phyloP scores from a whole-genome alignment of 2,797 vertebrate species.

The Nannoperca obscura region DNA sequence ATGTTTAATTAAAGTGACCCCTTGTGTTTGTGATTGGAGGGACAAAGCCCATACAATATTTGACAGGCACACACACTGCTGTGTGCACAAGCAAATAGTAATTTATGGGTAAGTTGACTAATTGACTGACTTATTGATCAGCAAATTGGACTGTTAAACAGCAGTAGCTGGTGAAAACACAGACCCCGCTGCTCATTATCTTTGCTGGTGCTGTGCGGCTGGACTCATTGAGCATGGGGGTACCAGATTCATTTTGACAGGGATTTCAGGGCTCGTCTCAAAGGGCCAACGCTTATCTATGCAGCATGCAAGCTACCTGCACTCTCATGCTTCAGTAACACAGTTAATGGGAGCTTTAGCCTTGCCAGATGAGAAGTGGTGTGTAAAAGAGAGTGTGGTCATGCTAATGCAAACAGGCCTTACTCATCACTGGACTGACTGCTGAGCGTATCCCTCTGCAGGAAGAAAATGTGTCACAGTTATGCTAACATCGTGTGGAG shows the following conservation, averaged over 20 bases:
- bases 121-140: conserved; percentile 67
- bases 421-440: conserved; percentile 35
- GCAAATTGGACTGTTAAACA: conserved; percentile 55
- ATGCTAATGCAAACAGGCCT: conserved; percentile 65
- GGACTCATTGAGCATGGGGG: conserved; percentile 18
- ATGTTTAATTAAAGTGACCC: conserved; percentile 70
- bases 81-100: conserved; percentile 25
- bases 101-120: conserved; percentile 57
- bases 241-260: conserved; percentile 58
- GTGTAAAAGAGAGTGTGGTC: conserved; percentile 63
- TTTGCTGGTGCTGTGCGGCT: neutral
- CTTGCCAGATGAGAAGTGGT: conserved; percentile 61
- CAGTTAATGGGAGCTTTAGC: conserved; percentile 79
- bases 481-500: conserved; percentile 4
- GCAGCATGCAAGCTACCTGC: conserved; percentile 57
- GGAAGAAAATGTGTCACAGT: conserved; percentile 17
- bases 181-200: conserved; percentile 36
- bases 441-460: conserved; percentile 20
- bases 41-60: conserved; percentile 34
- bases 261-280: conserved; percentile 41
- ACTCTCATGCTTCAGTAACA: conserved; percentile 75
- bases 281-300: conserved; percentile 46
- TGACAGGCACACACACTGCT: conserved; percentile 16
- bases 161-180: conserved; percentile 35
- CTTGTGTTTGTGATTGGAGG: conserved; percentile 47